These are phyloP conservation scores for Pangasius krempfi DNA, from an alignment of 2,797 vertebrate species.

Conservation along the genomic window DNA sequence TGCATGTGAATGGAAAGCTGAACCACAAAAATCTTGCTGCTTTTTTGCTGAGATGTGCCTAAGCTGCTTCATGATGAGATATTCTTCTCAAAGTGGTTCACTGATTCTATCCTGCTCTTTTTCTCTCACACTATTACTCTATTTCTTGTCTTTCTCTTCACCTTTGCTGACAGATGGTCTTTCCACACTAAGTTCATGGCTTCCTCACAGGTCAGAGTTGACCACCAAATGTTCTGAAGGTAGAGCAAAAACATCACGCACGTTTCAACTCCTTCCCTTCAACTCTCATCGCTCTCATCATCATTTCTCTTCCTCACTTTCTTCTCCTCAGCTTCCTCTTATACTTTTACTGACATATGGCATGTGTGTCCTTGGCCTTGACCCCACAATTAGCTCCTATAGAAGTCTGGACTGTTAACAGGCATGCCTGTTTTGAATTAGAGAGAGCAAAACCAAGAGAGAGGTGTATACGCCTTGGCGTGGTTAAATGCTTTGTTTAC, in stretches of 20 bases:
- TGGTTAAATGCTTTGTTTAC: slow-evolving; percentile 63
- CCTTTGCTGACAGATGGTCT: slow-evolving; percentile 81
- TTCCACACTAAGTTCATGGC: slow-evolving; percentile 82
- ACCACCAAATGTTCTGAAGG: slow-evolving; percentile 86
- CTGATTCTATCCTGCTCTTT: slow-evolving; percentile 29
- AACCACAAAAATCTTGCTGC: background rate
- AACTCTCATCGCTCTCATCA: slow-evolving; percentile 32
- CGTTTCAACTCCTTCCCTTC: slow-evolving; percentile 27
- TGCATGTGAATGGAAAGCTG: background rate
- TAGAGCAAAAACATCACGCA: slow-evolving; percentile 72
- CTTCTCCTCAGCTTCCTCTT: slow-evolving; percentile 16
- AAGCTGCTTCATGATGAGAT: background rate
- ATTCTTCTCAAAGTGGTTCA: background rate
- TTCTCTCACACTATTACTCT: slow-evolving; percentile 10
- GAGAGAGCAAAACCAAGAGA: slow-evolving; percentile 31
- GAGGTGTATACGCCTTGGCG: slow-evolving; percentile 34
- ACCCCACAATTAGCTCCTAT: slow-evolving; percentile 40
- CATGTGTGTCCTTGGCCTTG: slow-evolving; percentile 42
- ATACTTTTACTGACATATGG: slow-evolving; percentile 19
- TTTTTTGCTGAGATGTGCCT: background rate
- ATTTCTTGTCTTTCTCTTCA: slow-evolving; percentile 30
- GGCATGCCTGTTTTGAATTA: slow-evolving; percentile 56
- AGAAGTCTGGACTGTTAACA: slow-evolving; percentile 46
- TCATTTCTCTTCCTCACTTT: slow-evolving; percentile 19
- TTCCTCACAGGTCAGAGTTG: slow-evolving; percentile 83